Conservation (phyloP, 2,888 invertebrate genomes). For the Clostera curtula region DNA sequence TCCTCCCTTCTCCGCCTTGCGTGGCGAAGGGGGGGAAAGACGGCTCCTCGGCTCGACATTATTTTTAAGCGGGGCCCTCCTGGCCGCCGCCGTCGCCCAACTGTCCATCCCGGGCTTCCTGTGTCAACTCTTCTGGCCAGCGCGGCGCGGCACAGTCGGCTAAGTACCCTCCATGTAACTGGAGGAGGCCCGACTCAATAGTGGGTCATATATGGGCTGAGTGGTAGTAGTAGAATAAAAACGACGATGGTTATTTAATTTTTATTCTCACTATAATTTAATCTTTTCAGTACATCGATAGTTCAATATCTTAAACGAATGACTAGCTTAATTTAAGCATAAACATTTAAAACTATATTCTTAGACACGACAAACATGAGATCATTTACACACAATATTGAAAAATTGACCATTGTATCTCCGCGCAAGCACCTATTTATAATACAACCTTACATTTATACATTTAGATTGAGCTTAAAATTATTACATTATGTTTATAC, state of each 20-base stretch:
- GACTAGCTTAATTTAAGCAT: slow-evolving; percentile 63
- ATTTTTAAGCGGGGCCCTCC: too few relatives aligned
- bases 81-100: too few relatives aligned
- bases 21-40: too few relatives aligned
- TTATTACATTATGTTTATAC: slow-evolving; percentile 5
- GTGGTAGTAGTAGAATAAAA: slow-evolving; percentile 5
- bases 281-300: slow-evolving; percentile 67
- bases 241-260: slow-evolving; percentile 30
- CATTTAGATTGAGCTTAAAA: slow-evolving; percentile 31
- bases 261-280: slow-evolving; percentile 53
- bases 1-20: too few relatives aligned
- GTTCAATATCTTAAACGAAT: slow-evolving; percentile 49
- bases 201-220: too few relatives aligned
- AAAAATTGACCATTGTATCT: slow-evolving; percentile 66
- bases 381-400: slow-evolving; percentile 44
- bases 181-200: too few relatives aligned
- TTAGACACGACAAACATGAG: slow-evolving; percentile 40
- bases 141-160: too few relatives aligned
- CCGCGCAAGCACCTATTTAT: slow-evolving; percentile 69
- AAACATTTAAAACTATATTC: slow-evolving; percentile 44
- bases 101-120: too few relatives aligned
- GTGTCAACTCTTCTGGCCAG: too few relatives aligned
- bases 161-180: too few relatives aligned
- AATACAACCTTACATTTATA: slow-evolving; percentile 63
- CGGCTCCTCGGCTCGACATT: too few relatives aligned